phyloP scores from a whole-genome alignment of 1,140 invertebrate genomes.

The Sarcophaga bullata region DNA sequence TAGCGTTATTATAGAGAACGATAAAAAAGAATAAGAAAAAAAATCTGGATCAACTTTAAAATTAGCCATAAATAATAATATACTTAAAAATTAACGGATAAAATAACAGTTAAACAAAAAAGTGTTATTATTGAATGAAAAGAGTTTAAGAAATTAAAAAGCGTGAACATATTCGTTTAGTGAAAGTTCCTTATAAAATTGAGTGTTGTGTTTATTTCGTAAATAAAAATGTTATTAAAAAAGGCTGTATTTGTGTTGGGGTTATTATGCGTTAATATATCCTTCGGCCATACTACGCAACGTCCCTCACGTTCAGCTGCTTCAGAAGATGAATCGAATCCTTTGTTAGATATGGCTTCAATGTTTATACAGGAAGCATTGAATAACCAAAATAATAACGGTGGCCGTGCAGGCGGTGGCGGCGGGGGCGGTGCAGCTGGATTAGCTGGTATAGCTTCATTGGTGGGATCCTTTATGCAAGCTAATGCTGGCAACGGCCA shows the following conservation, averaged over 20 bases:
- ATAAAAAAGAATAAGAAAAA: background rate
- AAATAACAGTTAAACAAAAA: conserved; percentile 5
- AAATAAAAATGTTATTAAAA: conserved; percentile 55
- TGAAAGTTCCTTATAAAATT: conserved; percentile 58
- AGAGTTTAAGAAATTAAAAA: conserved; percentile 25
- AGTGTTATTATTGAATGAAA: background rate
- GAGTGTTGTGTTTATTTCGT: conserved; percentile 26
- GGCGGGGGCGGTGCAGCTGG: conserved; percentile 63
- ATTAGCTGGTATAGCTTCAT: conserved; percentile 60
- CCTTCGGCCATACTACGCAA: conserved; percentile 49
- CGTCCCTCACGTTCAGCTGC: conserved; percentile 48
- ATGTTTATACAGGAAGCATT: conserved; percentile 69
- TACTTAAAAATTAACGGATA: conserved; percentile 9
- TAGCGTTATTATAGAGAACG: background rate
- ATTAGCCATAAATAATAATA: background rate
- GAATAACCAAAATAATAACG: conserved; percentile 66
- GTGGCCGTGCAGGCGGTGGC: conserved; percentile 61
- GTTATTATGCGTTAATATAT: conserved; percentile 59
- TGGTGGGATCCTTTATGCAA: conserved; percentile 71
- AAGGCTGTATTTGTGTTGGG: conserved; percentile 56
- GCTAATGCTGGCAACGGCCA: conserved; percentile 64
- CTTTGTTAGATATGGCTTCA: conserved; percentile 69
- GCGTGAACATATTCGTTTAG: conserved; percentile 48
- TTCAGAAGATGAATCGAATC: conserved; percentile 67
- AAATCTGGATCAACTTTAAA: conserved; percentile 4